Conservation (phyloP, 2,888 invertebrate species). For the Rapana venosa region DNA sequence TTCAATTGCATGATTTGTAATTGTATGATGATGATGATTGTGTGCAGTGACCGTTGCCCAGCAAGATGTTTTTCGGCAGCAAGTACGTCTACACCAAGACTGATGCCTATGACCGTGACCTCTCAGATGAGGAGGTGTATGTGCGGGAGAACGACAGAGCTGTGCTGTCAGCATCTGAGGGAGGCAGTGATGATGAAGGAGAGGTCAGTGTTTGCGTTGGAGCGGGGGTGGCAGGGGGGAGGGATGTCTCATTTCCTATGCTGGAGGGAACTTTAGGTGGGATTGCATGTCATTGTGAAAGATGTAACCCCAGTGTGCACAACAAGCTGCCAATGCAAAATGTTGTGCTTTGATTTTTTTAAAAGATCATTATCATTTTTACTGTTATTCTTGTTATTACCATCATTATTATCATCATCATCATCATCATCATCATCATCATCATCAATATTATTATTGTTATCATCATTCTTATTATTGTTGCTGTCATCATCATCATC, state of each 20-base stretch:
- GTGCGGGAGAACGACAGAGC: constrained; percentile 40
- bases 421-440: no score
- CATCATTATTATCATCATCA: no score
- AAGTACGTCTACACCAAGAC: constrained; percentile 57
- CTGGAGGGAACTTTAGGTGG: no score
- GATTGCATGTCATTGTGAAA: no score
- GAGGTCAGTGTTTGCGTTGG: constrained; percentile 50
- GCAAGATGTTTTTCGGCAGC: constrained; percentile 62
- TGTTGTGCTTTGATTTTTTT: not conserved
- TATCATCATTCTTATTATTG: no score
- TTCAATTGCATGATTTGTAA: not conserved
- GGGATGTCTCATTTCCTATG: no score
- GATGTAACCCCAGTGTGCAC: not conserved
- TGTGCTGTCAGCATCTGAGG: constrained; percentile 40
- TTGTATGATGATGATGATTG: not conserved
- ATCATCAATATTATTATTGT: no score
- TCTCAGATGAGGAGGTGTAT: constrained; percentile 53
- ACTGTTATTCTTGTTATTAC: no score
- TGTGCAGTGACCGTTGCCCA: not conserved
- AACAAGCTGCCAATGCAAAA: not conserved
- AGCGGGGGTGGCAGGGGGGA: no score
- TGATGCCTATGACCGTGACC: constrained; percentile 21
- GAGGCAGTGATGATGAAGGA: constrained; percentile 50
- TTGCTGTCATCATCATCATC: not conserved
- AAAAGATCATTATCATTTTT: no score